These are phyloP conservation scores for Nomada goodeniana DNA, from an alignment of 2,888 invertebrate genomes.

Conservation along the genomic window DNA sequence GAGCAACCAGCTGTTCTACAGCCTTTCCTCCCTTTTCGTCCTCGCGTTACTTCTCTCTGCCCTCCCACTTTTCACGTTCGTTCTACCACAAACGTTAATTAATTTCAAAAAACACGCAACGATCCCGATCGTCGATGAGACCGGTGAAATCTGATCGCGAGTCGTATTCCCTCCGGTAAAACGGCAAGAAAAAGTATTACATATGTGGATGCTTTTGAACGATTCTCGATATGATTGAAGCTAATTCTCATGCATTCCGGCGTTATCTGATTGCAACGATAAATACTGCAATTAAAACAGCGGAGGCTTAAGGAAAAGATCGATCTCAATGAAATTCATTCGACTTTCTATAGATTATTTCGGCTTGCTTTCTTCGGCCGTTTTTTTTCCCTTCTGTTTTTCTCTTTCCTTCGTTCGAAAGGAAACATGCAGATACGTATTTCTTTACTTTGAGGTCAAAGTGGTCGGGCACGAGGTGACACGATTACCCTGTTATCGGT, in stretches of 20 bases:
- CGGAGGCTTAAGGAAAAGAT: neutral
- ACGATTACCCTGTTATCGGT: slow-evolving; percentile 32
- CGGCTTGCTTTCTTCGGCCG: neutral
- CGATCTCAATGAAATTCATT: slow-evolving; percentile 15
- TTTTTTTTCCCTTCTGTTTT: neutral
- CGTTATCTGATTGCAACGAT: slow-evolving; percentile 9
- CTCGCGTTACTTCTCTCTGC: neutral
- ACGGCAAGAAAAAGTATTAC: neutral
- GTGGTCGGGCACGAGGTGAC: neutral
- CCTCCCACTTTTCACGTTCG: neutral
- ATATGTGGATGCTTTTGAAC: neutral
- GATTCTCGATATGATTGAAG: neutral
- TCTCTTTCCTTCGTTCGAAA: neutral
- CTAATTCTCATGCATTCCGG: slow-evolving; percentile 16
- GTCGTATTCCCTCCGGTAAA: neutral
- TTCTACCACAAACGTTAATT: neutral
- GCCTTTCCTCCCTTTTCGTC: neutral
- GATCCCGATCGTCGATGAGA: neutral
- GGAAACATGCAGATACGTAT: slow-evolving; percentile 6
- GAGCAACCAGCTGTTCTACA: neutral
- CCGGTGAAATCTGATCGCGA: neutral
- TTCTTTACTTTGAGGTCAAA: slow-evolving; percentile 11
- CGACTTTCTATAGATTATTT: slow-evolving; percentile 20
- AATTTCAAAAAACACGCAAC: too few species aligned
- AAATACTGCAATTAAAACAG: slow-evolving; percentile 24